Conservation (phyloP, 2,888 invertebrate genomes). For the Melieria omissa region DNA sequence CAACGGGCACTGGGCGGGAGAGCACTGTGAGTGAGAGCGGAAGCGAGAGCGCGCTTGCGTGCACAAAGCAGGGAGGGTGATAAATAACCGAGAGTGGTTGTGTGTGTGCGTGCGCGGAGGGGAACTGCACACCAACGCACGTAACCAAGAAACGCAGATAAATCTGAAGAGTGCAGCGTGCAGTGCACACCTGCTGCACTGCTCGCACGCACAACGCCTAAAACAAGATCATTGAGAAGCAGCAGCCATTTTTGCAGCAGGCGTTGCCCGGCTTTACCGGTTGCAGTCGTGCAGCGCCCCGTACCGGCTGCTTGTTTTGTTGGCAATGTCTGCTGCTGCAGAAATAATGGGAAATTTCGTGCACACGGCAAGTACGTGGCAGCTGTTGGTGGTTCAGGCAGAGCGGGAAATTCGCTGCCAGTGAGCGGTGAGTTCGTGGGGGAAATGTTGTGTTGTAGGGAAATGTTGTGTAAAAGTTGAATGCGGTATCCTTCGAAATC, state of each 20-base stretch:
- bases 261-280: slow-evolving; percentile 12
- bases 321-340: not conserved
- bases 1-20: not conserved
- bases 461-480: too few species aligned
- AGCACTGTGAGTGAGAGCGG: not conserved
- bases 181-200: not conserved
- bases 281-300: too few species aligned
- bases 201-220: not conserved
- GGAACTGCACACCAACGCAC: not conserved
- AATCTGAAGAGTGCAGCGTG: not conserved
- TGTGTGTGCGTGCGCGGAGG: not conserved
- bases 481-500: too few species aligned
- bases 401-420: not conserved
- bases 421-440: not conserved
- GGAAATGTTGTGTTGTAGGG: not conserved
- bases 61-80: slow-evolving; percentile 4
- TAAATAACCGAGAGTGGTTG: slow-evolving; percentile 1
- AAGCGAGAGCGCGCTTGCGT: slow-evolving; percentile 15
- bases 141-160: slow-evolving; percentile 6
- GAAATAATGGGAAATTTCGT: slow-evolving; percentile 28
- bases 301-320: not conserved
- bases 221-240: slow-evolving; percentile 29
- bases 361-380: not conserved
- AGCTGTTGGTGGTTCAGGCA: too few species aligned
- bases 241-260: slow-evolving; percentile 35